Evolutionary conservation across 2,888 invertebrate species (phyloP).

Genomic region (Aspidiotus rigidus): DNA sequence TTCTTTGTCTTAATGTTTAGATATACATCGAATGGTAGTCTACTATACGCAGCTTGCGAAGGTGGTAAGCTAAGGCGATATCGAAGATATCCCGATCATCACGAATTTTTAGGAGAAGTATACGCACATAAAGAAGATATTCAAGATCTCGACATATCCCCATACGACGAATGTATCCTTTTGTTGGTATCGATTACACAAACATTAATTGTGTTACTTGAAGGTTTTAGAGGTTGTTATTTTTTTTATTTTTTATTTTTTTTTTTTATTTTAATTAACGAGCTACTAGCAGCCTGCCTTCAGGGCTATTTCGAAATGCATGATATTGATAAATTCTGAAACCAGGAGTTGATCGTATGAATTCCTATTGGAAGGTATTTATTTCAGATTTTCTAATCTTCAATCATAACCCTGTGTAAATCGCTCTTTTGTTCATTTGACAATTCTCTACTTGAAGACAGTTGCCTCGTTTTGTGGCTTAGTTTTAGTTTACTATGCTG

Average conservation of each 20-base stretch:
- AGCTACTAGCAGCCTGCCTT: too few species aligned
- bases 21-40: constrained; percentile 46
- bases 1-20: constrained; percentile 36
- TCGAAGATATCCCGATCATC: constrained; percentile 46
- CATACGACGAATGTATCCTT: constrained; percentile 49
- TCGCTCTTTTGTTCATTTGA: too few species aligned
- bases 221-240: too few species aligned
- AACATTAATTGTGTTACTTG: neutral
- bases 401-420: too few species aligned
- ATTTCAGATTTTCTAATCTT: too few species aligned
- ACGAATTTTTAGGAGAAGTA: constrained; percentile 46
- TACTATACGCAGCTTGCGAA: constrained; percentile 45
- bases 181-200: constrained; percentile 19
- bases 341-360: too few species aligned
- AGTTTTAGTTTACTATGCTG: too few species aligned
- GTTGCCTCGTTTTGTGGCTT: too few species aligned
- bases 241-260: neutral
- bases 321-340: too few species aligned
- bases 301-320: too few species aligned
- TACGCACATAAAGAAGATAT: constrained; percentile 46
- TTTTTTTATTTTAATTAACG: neutral
- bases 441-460: too few species aligned
- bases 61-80: constrained; percentile 45
- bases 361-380: too few species aligned
- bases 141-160: constrained; percentile 47